Base-by-base conservation (phyloP, 92 coral and sea anemone genomes). In the Palythoa grandiflora region DNA sequence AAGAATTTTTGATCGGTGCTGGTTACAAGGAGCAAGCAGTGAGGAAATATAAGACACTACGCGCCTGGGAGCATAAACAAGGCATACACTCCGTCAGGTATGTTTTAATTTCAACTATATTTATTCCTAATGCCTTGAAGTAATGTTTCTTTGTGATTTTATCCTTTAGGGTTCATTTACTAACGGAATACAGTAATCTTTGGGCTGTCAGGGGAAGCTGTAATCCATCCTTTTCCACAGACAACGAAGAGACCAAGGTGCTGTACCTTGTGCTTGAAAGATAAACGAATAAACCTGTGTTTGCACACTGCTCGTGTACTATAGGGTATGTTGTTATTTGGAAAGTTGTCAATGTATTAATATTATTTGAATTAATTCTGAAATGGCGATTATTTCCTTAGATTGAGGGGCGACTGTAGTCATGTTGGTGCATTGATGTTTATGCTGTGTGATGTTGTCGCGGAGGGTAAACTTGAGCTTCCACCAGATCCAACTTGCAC, bases 401-500 rank as follows among this genome's bases (percentile, higher is more conserved):
- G 91, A 39, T 76, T 89, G 68, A 85, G 92, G 28, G 28, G 28
- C 28, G 28, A 28, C 28, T 28, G 28, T 28, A 28, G 28, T 28
- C 28, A 28, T 28, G 65, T 88, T 88, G 88, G 91, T 38, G 88
- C 93, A 61, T 38, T 91, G 79, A 28, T 91, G 75, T 91, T 91
- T 83, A 71, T 83, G 40, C 83, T 87, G 53, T 63, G 91, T 91
- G 93, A 91, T 71, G 60, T 88, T 66, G 78, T 88, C 79, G 91
- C 91, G 63, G 93, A 88, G 84, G 91, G 89, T 55, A 59, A 80
- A 78, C 75, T 38, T 50, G 77, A 83, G 37, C 63, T 91, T 44
- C 93, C 91, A 38, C 83, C 91, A 28, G 93, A 91, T 37, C 93
- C 88, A 38, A 87, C 90, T 15, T 91, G 93, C 74, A 90, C 93